Conservation (phyloP, 2,113 vertebrate species). For the Tringa solitaria region DNA sequence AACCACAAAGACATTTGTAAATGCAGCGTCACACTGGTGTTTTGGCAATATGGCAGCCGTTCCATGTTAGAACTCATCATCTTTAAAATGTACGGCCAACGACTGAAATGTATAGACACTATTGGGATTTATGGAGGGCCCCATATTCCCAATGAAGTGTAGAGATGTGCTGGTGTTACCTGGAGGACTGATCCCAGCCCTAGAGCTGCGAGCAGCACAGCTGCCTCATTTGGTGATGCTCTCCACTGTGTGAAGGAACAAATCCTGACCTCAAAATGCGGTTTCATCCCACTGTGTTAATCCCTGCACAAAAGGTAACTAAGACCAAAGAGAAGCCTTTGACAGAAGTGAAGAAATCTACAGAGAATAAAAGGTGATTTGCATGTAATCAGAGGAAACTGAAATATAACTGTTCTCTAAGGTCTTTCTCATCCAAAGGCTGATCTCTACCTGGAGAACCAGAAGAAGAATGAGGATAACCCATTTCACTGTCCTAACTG, state of each 20-base stretch:
- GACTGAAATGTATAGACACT: not conserved
- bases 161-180: accelerated
- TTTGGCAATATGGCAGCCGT: not conserved
- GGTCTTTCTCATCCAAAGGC: not conserved
- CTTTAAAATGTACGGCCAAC: not conserved
- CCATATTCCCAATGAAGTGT: not conserved
- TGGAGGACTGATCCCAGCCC: accelerated
- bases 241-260: not conserved
- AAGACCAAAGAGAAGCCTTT: not conserved
- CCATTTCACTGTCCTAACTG: not conserved
- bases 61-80: not conserved
- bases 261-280: not conserved
- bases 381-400: not conserved
- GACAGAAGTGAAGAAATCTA: not conserved
- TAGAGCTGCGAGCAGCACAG: not conserved
- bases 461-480: not conserved
- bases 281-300: not conserved
- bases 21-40: not conserved
- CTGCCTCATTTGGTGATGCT: not conserved
- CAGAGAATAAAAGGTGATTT: not conserved
- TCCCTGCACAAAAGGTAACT: accelerated
- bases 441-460: not conserved
- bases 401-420: not conserved
- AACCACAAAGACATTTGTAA: not conserved
- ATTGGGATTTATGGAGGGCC: not conserved